Evolutionary conservation across 2,113 vertebrate genomes (phyloP).

Genomic region (Larimichthys polyactis): DNA sequence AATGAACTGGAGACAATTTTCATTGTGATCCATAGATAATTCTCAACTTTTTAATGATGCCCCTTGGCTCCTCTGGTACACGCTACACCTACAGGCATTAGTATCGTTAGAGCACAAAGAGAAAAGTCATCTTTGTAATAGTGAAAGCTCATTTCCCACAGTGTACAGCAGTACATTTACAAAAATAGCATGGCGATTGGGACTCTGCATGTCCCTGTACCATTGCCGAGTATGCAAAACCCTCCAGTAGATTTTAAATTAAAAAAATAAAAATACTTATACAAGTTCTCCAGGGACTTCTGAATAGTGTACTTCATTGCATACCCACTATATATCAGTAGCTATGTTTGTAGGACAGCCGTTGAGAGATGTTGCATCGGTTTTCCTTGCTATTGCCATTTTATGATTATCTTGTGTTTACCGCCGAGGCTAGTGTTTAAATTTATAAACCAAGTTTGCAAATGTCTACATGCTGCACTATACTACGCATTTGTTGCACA

Average conservation of each 20-base stretch:
- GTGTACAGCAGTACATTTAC: conserved; percentile 52
- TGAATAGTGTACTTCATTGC: not conserved
- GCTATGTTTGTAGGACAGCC: not conserved
- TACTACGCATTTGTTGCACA: too few species aligned
- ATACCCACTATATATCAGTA: not conserved
- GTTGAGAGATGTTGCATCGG: not conserved
- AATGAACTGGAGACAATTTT: conserved; percentile 69
- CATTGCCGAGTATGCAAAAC: conserved; percentile 21
- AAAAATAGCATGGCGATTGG: conserved; percentile 54
- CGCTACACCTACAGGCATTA: conserved; percentile 65
- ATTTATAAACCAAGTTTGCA: not conserved
- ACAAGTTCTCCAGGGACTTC: conserved; percentile 1
- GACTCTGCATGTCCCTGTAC: conserved; percentile 37
- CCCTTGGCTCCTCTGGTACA: conserved; percentile 64
- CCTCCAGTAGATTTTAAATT: conserved; percentile 39
- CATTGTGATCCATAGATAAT: conserved; percentile 63
- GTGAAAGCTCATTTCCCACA: conserved; percentile 64
- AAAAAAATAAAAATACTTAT: not conserved
- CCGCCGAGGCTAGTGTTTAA: not conserved
- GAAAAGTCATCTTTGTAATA: conserved; percentile 65
- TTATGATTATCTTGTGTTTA: not conserved
- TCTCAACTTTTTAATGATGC: conserved; percentile 79
- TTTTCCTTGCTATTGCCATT: not conserved
- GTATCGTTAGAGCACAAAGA: conserved; percentile 50
- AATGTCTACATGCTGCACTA: not conserved